Evolutionary conservation across 2,113 vertebrate genomes (phyloP).

Genomic region (Phainopepla nitens): DNA sequence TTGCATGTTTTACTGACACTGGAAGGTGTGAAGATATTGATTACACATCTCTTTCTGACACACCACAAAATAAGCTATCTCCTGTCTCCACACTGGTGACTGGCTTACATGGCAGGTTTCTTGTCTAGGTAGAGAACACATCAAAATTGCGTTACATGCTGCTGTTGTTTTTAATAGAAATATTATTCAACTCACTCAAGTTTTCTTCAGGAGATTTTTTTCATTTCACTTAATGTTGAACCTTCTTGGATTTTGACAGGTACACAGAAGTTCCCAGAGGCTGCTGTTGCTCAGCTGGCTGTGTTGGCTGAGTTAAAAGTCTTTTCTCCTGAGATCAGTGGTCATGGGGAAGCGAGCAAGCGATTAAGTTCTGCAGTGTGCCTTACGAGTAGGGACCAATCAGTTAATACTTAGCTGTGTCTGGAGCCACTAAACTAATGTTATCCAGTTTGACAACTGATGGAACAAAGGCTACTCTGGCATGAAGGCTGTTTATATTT

Average conservation of each 20-base stretch:
- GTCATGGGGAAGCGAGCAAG: background rate
- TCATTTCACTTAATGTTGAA: background rate
- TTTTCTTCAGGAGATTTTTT: background rate
- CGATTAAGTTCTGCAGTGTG: constrained; percentile 39
- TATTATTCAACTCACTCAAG: background rate
- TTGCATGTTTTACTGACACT: background rate
- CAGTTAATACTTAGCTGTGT: constrained; percentile 42
- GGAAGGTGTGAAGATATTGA: constrained; percentile 6
- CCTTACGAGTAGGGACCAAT: constrained; percentile 52
- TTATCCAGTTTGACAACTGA: constrained; percentile 63
- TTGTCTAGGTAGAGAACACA: background rate
- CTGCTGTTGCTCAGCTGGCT: background rate
- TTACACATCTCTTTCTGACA: background rate
- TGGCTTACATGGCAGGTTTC: background rate
- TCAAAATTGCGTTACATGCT: background rate
- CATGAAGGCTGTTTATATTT: constrained; percentile 68
- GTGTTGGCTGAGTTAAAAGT: background rate
- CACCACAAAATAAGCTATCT: background rate
- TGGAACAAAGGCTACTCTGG: constrained; percentile 68
- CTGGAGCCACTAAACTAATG: constrained; percentile 55
- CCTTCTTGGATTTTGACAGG: background rate
- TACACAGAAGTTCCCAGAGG: background rate
- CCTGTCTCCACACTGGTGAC: background rate
- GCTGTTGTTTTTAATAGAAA: constrained; percentile 38
- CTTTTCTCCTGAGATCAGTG: constrained; percentile 43